Conservation (phyloP, 2,113 vertebrate species). For the Loxodonta africana region DNA sequence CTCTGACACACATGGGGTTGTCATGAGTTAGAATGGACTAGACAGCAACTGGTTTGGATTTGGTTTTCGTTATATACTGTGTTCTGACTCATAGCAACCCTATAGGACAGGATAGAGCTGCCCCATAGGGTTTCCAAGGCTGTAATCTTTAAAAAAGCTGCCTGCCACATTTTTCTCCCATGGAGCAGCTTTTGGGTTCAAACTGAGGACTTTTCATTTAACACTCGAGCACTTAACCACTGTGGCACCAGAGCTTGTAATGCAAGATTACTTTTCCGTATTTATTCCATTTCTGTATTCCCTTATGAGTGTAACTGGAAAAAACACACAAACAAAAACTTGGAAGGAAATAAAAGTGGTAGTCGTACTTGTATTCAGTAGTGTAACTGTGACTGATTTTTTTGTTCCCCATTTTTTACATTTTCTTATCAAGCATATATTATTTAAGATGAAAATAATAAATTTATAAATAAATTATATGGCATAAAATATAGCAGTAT, state of each 20-base stretch:
- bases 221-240: too few relatives aligned
- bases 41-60: too few relatives aligned
- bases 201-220: too few relatives aligned
- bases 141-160: too few relatives aligned
- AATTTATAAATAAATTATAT: conserved; percentile 13
- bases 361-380: neutral
- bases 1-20: too few relatives aligned
- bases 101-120: too few relatives aligned
- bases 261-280: conserved; percentile 39
- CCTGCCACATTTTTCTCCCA: too few relatives aligned
- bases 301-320: conserved; percentile 30
- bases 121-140: too few relatives aligned
- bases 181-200: too few relatives aligned
- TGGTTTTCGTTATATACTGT: too few relatives aligned
- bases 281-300: neutral
- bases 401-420: conserved; percentile 26
- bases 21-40: too few relatives aligned
- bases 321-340: neutral
- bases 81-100: too few relatives aligned
- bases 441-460: conserved; percentile 57
- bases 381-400: conserved; percentile 37
- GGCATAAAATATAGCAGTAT: neutral
- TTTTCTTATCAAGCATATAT: conserved; percentile 2
- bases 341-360: conserved; percentile 16
- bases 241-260: neutral